These are phyloP conservation scores for Nymphicus hollandicus DNA, from an alignment of 2,113 vertebrate species.

Conservation along the genomic window DNA sequence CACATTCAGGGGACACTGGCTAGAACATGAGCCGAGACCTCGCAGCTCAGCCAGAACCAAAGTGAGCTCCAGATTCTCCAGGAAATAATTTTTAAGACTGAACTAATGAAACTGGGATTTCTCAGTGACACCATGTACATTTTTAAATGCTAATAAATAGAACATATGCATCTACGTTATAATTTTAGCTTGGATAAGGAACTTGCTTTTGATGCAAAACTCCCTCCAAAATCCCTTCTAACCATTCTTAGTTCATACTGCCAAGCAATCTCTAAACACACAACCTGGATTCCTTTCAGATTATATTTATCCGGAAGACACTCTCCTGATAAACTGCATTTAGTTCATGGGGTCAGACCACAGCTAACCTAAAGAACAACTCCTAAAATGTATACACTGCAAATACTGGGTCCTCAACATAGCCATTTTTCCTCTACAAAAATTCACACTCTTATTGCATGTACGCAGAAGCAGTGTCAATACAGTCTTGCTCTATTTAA, in stretches of 20 bases:
- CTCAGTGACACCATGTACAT: background rate
- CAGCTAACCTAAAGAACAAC: background rate
- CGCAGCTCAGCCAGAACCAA: background rate
- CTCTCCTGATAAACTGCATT: background rate
- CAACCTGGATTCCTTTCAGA: background rate
- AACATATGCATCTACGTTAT: background rate
- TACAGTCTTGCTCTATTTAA: background rate
- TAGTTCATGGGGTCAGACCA: background rate
- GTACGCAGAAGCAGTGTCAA: background rate
- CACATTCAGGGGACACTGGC: background rate
- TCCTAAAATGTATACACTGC: background rate
- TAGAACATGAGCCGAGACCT: accelerated
- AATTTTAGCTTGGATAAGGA: background rate
- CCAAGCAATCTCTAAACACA: background rate
- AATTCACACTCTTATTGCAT: accelerated
- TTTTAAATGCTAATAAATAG: background rate
- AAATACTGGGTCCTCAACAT: background rate
- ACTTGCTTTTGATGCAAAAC: background rate
- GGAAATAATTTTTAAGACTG: background rate
- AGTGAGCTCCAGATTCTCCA: background rate
- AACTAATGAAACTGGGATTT: background rate
- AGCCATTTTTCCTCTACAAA: background rate
- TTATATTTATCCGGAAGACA: background rate
- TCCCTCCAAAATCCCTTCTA: background rate
- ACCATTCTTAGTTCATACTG: background rate